These are phyloP conservation scores for Myotis pilosus DNA, from an alignment of 2,797 vertebrate species.

Conservation along the genomic window DNA sequence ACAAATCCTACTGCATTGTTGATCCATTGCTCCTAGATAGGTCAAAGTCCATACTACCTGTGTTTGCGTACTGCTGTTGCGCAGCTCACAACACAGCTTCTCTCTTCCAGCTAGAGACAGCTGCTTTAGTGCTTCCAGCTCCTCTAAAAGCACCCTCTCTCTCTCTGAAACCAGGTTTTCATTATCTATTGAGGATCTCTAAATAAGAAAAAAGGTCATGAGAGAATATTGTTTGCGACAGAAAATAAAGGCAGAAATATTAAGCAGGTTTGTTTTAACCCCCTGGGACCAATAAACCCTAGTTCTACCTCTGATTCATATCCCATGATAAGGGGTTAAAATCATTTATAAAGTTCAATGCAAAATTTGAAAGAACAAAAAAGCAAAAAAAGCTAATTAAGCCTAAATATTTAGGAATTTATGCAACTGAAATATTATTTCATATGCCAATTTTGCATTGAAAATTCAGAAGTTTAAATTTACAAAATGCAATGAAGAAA, in stretches of 20 bases:
- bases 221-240: constrained; percentile 66
- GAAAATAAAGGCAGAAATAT: constrained; percentile 65
- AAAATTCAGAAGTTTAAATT: constrained; percentile 65
- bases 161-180: constrained; percentile 85
- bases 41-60: constrained; percentile 84
- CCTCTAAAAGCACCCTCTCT: constrained; percentile 86
- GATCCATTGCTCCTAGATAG: constrained; percentile 52
- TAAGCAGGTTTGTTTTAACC: constrained; percentile 72
- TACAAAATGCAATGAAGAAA: constrained; percentile 69
- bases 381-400: constrained; percentile 8
- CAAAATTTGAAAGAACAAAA: constrained; percentile 56
- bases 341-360: constrained; percentile 68
- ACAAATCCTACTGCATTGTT: constrained; percentile 48
- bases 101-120: constrained; percentile 79
- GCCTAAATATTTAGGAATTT: constrained; percentile 40
- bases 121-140: constrained; percentile 84
- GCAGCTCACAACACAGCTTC: constrained; percentile 78
- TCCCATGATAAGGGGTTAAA: constrained; percentile 68
- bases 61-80: constrained; percentile 85
- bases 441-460: constrained; percentile 62
- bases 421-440: constrained; percentile 16
- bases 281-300: background rate
- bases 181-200: constrained; percentile 83
- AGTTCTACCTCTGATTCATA: constrained; percentile 49
- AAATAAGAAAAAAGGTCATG: constrained; percentile 77